Evolutionary conservation across 2,888 invertebrate genomes (phyloP), one percentile per base, ranked within the genome.

Genomic region (Oligia strigilis): DNA sequence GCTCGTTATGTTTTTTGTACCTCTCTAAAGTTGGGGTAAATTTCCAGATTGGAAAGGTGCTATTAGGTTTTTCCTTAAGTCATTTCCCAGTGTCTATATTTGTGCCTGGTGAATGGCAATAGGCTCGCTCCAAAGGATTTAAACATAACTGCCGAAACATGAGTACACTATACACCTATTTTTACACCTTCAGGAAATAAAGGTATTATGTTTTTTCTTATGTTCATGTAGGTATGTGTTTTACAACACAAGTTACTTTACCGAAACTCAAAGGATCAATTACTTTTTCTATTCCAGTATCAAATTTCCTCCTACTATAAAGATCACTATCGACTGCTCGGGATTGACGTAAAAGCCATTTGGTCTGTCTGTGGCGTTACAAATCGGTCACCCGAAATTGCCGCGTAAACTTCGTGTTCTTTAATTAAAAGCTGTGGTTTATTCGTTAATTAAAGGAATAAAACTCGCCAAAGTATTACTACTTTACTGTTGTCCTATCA

Each of bases 261-360:
- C 72, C 43, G 71, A 79, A 83, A 85, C 77, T 77, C 74, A 82
- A 81, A 83, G 75, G 77, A 83, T 81, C 82, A 79, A 78, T 88
- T 83, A 80, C 82, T 81, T 85, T 80, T 82, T 73, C 74, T 75
- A 76, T 83, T 83, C 75, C 69, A 75, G 72, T 74, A 79, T 81
- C 74, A 83, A 89, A 88, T 89, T 86, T 83, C 78, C 78, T 80
- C 70, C 77, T 62, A 67, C 83, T 86, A 79, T 86, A 81, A 82
- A 86, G 84, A 85, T 86, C 77, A 75, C 82, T 81, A 87, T 82
- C 86, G 78, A 66, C 75, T 85, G 79, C 69, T 80, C 80, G 64
- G 67, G 76, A 84, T 79, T 80, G 83, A 86, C 77, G 73, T 75
- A 73, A 86, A 81, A 78, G 78, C 76, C 78, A 82, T 84, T 78